These are phyloP conservation scores for Nestor notabilis DNA, from an alignment of 2,113 vertebrate genomes.

Conservation along the genomic window DNA sequence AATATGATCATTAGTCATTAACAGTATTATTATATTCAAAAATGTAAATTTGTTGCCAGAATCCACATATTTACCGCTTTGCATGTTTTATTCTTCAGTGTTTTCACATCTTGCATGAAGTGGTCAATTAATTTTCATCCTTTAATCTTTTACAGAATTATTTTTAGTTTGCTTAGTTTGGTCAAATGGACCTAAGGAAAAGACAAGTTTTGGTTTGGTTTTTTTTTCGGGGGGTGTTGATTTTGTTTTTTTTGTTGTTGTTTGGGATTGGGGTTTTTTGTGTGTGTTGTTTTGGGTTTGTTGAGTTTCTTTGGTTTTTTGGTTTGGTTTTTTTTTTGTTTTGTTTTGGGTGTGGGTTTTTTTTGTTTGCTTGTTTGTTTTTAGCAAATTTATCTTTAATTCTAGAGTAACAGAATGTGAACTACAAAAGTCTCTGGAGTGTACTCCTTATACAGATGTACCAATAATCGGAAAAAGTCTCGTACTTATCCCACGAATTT, in stretches of 20 bases:
- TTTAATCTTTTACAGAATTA: not conserved
- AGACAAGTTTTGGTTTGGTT: not conserved
- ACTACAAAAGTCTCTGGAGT: not conserved
- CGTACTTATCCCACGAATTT: not conserved
- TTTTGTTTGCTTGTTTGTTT: not conserved
- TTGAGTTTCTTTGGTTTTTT: not conserved
- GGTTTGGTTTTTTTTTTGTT: not conserved
- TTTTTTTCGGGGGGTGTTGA: not conserved
- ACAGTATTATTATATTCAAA: slow-evolving; percentile 72
- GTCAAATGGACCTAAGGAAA: not conserved
- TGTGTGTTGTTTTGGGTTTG: not conserved
- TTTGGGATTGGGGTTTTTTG: not conserved
- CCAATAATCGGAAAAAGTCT: not conserved
- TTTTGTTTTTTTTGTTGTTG: not conserved
- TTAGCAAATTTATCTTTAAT: not conserved
- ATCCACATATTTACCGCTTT: slow-evolving; percentile 68
- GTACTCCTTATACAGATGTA: not conserved
- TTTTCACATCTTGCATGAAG: slow-evolving; percentile 62
- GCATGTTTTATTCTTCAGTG: slow-evolving; percentile 55
- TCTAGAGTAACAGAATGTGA: not conserved
- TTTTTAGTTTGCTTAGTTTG: slow-evolving; percentile 22
- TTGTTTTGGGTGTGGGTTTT: not conserved
- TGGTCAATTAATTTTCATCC: slow-evolving; percentile 52
- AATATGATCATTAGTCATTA: slow-evolving; percentile 76
- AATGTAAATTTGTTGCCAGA: slow-evolving; percentile 78